Conservation (phyloP, 2,888 invertebrate species). For the Dicyrtoma fusca region DNA sequence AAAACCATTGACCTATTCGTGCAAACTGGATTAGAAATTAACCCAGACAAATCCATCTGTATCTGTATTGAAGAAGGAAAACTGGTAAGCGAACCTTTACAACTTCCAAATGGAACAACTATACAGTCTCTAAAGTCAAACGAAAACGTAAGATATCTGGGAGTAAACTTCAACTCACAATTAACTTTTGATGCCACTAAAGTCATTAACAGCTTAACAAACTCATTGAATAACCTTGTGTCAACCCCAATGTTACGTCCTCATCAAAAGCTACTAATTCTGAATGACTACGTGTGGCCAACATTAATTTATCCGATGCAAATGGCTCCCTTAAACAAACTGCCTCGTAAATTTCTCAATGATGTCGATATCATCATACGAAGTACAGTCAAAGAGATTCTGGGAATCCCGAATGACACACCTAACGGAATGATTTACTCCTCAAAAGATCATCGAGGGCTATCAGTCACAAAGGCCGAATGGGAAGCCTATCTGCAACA, state of each 20-base stretch:
- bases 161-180: constrained; percentile 30
- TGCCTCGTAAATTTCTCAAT: constrained; percentile 18
- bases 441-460: constrained; percentile 3
- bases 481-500: constrained; percentile 34
- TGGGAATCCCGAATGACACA: constrained; percentile 18
- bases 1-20: no score
- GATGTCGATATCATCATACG: constrained; percentile 21
- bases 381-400: constrained; percentile 15
- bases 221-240: constrained; percentile 1
- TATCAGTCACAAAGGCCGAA: constrained; percentile 3
- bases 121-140: no score
- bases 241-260: constrained; percentile 5
- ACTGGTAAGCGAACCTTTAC: no score
- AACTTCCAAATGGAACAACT: no score
- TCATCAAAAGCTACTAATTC: constrained; percentile 26
- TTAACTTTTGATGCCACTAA: constrained; percentile 1
- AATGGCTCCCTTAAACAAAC: constrained; percentile 21
- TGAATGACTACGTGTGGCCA: constrained; percentile 38
- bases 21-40: no score
- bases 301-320: constrained; percentile 31
- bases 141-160: constrained; percentile 29
- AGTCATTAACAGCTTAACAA: not conserved
- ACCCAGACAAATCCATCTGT: no score
- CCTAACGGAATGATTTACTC: constrained; percentile 34
- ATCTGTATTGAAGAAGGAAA: no score